These are phyloP conservation scores for Boloria euphrosyne DNA, from an alignment of 2,888 invertebrate species.

Conservation along the genomic window DNA sequence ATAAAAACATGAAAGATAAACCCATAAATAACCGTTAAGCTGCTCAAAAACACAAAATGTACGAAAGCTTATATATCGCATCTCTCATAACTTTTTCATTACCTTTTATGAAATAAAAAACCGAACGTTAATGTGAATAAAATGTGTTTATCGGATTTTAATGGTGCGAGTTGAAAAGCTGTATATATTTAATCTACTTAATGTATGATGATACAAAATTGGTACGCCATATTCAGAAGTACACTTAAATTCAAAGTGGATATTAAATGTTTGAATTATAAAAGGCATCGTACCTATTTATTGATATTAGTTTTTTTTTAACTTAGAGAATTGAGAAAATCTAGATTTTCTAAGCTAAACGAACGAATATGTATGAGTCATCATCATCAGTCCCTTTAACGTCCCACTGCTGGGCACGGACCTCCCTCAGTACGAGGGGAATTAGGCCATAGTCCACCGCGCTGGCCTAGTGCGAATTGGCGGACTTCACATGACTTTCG, in stretches of 20 bases:
- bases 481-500: too few relatives aligned
- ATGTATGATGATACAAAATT: constrained; percentile 19
- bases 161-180: constrained; percentile 19
- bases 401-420: too few relatives aligned
- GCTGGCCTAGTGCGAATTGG: too few relatives aligned
- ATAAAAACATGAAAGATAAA: constrained; percentile 26
- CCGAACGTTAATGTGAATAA: constrained; percentile 19
- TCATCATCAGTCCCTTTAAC: too few relatives aligned
- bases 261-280: constrained; percentile 2
- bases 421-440: too few relatives aligned
- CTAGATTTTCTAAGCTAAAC: too few relatives aligned
- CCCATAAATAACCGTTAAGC: constrained; percentile 35
- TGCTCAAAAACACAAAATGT: constrained; percentile 31
- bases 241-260: constrained; percentile 1
- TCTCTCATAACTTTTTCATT: constrained; percentile 34
- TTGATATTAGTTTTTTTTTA: too few relatives aligned
- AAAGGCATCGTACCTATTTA: not conserved
- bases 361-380: too few relatives aligned
- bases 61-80: constrained; percentile 25
- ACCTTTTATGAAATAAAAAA: constrained; percentile 28
- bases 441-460: too few relatives aligned
- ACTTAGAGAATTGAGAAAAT: too few relatives aligned
- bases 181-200: constrained; percentile 27
- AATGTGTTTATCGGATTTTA: constrained; percentile 27
- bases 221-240: not conserved